phyloP scores from a whole-genome alignment of 2,888 invertebrate species.

The Cantharis rustica region DNA sequence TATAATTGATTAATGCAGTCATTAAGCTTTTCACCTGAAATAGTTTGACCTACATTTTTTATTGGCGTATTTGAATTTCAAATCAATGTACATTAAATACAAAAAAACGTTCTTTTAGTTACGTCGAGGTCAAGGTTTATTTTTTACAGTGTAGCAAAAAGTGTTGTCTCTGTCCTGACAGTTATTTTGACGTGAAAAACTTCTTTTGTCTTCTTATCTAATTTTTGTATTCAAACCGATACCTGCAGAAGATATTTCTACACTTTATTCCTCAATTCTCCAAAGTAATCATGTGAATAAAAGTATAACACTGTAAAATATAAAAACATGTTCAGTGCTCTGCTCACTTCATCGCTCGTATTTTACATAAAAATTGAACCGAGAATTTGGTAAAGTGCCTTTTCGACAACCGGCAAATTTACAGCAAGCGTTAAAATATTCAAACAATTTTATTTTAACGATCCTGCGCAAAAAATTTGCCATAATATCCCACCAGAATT shows the following conservation, averaged over 20 bases:
- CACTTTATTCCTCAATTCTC: background rate
- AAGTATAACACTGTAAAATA: background rate
- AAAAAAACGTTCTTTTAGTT: too few relatives aligned
- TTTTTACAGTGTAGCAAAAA: too few relatives aligned
- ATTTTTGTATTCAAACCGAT: background rate
- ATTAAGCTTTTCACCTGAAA: background rate
- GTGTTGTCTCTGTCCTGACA: too few relatives aligned
- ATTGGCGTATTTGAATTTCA: too few relatives aligned
- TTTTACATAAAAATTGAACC: conserved; percentile 1
- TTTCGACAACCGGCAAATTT: background rate
- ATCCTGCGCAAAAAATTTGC: background rate
- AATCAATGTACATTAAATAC: too few relatives aligned
- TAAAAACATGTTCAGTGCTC: background rate
- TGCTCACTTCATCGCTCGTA: background rate
- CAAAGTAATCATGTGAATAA: background rate
- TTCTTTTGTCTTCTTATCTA: background rate
- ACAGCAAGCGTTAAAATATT: background rate
- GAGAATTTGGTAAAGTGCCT: background rate
- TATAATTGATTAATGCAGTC: background rate
- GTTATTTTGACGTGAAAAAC: background rate
- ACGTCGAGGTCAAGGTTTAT: too few relatives aligned
- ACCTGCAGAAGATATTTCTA: background rate
- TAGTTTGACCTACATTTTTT: background rate
- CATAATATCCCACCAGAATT: background rate
- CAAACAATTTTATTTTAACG: background rate